Conservation (phyloP, 2,888 invertebrate species). For the Andrena chrysosceles region DNA sequence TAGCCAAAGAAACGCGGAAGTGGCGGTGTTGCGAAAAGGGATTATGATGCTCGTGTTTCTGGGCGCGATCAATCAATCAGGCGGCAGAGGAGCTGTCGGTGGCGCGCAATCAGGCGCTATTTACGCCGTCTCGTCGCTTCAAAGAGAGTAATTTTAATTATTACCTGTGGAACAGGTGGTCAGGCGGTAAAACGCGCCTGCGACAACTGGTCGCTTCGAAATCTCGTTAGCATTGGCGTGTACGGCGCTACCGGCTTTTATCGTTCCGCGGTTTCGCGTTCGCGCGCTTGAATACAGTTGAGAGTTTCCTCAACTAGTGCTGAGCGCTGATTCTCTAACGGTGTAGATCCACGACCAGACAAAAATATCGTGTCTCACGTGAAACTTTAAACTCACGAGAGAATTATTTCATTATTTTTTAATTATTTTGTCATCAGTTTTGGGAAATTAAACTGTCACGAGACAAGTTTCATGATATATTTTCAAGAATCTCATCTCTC, state of each 20-base stretch:
- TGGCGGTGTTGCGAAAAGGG: neutral
- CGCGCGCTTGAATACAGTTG: neutral
- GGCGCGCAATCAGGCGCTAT: conserved; percentile 13
- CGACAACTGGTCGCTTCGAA: neutral
- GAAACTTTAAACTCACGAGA: no score
- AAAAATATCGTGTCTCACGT: no score
- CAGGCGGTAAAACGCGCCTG: conserved; percentile 22
- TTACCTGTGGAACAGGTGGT: conserved; percentile 37
- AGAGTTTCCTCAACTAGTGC: no score
- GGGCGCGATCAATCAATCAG: conserved; percentile 37
- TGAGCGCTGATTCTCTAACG: no score
- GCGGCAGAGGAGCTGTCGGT: neutral
- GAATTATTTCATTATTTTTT: no score
- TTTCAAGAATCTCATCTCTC: no score
- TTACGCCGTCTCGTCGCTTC: neutral
- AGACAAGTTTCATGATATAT: no score
- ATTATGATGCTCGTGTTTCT: neutral
- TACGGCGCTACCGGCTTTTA: conserved; percentile 10
- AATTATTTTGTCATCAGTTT: no score
- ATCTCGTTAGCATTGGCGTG: conserved; percentile 28
- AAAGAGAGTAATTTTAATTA: conserved; percentile 51
- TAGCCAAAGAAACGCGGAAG: neutral
- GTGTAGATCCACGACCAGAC: no score
- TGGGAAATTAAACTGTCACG: no score
- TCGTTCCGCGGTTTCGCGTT: neutral